Evolutionary conservation across 1,140 invertebrate genomes (phyloP).

Genomic region (Leptonema lineaticorne): DNA sequence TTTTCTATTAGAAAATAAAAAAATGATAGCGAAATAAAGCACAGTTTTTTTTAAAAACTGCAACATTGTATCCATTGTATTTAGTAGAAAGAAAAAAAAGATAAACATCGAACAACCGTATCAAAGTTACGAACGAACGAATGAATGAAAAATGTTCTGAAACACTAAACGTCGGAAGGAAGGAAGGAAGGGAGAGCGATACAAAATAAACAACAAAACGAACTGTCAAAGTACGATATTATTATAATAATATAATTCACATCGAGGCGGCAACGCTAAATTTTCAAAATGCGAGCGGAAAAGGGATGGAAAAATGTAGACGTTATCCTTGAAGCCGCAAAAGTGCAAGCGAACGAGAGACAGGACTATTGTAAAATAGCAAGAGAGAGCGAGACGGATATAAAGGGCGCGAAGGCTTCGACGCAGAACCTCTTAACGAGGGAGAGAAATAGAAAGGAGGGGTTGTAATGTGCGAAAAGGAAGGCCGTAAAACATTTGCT

Average conservation of each 20-base stretch:
- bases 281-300: constrained; percentile 5
- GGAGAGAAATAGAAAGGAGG: too few species aligned
- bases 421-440: too few species aligned
- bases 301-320: constrained; percentile 22
- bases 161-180: too few species aligned
- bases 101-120: neutral
- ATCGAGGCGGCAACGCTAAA: neutral
- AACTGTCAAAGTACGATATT: constrained; percentile 11
- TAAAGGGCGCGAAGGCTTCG: neutral
- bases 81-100: neutral
- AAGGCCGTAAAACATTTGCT: too few species aligned
- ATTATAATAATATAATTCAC: neutral
- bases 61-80: too few species aligned
- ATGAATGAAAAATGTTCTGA: constrained; percentile 1
- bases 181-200: neutral
- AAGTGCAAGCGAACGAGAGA: constrained; percentile 40
- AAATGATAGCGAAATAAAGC: too few species aligned
- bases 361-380: constrained; percentile 8
- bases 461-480: too few species aligned
- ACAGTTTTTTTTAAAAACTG: too few species aligned
- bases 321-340: constrained; percentile 39
- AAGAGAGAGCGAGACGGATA: constrained; percentile 25
- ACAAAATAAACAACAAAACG: neutral
- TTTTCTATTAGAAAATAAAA: too few species aligned
- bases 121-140: constrained; percentile 3